A percentile compares a stretch with the other conserved stretches of the same genome.
Evolutionary conservation across 2,888 invertebrate genomes (phyloP).

Genomic region (Argynnis bischoffii): DNA sequence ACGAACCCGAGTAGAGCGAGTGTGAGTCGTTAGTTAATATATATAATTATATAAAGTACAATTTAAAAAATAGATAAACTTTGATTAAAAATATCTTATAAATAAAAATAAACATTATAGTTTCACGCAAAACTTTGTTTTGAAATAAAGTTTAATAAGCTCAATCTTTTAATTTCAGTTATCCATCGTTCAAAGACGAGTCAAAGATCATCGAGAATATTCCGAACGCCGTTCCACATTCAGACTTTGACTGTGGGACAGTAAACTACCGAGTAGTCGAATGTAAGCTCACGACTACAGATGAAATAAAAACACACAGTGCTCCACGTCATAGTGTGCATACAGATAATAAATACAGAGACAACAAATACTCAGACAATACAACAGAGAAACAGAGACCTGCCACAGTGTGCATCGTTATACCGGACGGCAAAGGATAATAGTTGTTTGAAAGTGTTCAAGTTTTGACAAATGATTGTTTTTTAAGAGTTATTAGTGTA

Average conservation of each 20-base stretch:
- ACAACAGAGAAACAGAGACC: slow-evolving; percentile 51
- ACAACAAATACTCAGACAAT: slow-evolving; percentile 15
- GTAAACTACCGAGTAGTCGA: slow-evolving; percentile 76
- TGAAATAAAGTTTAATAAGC: neutral
- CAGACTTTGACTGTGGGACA: slow-evolving; percentile 72
- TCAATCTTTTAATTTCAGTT: slow-evolving; percentile 54
- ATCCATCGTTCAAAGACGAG: slow-evolving; percentile 74
- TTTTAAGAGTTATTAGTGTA: slow-evolving; percentile 29
- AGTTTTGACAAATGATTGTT: slow-evolving; percentile 27
- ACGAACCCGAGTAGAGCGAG: too few relatives aligned
- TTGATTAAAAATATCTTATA: too few relatives aligned
- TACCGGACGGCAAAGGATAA: slow-evolving; percentile 82
- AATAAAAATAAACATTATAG: too few relatives aligned
- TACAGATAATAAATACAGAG: slow-evolving; percentile 47
- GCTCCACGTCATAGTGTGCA: slow-evolving; percentile 51
- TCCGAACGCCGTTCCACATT: slow-evolving; percentile 67
- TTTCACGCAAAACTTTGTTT: too few relatives aligned
- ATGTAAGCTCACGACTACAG: slow-evolving; percentile 74
- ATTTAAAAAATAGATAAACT: too few relatives aligned
- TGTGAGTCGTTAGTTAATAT: too few relatives aligned
- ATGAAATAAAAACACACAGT: slow-evolving; percentile 60
- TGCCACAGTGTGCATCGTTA: slow-evolving; percentile 82
- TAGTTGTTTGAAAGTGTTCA: slow-evolving; percentile 46
- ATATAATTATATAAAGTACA: too few relatives aligned
- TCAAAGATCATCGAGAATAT: slow-evolving; percentile 61